A percentile compares a stretch with the other conserved stretches of the same genome.
Conservation (phyloP, 2,888 invertebrate genomes). For the Parapristionchus giblindavisi region DNA sequence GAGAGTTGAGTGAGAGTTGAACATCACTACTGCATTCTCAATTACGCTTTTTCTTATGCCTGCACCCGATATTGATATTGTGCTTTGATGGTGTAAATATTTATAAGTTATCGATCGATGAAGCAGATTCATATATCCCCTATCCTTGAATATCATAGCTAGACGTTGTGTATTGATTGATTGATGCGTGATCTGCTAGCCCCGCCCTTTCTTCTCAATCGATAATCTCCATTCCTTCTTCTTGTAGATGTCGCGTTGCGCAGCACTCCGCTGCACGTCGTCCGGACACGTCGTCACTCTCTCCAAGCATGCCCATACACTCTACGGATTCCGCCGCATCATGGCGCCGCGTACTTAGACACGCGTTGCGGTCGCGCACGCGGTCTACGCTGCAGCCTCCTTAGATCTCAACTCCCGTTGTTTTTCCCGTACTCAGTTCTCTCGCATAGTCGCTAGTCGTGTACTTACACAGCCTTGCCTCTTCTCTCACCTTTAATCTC, state of each 20-base stretch:
- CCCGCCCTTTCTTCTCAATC: neutral
- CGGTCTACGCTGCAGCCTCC: too few relatives aligned
- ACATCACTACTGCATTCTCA: too few relatives aligned
- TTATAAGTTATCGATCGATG: too few relatives aligned
- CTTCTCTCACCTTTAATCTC: neutral
- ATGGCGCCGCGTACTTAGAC: neutral
- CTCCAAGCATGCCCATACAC: slow-evolving; percentile 64
- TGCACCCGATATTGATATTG: too few relatives aligned
- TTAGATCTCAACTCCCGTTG: neutral
- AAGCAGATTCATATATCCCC: too few relatives aligned
- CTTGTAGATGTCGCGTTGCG: slow-evolving; percentile 64
- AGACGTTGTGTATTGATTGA: too few relatives aligned
- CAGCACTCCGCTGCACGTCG: slow-evolving; percentile 59
- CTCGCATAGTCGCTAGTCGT: neutral
- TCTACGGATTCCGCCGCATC: slow-evolving; percentile 54
- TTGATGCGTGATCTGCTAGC: slow-evolving; percentile 5
- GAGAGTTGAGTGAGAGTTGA: too few relatives aligned
- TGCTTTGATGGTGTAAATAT: too few relatives aligned
- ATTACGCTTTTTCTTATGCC: too few relatives aligned
- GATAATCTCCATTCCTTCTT: neutral
- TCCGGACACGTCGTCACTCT: slow-evolving; percentile 61
- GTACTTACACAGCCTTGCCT: neutral
- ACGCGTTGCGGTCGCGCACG: too few relatives aligned
- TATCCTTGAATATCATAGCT: too few relatives aligned
- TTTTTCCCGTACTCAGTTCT: neutral